phyloP scores from a whole-genome alignment of 2,888 invertebrate genomes.

The Tiphia femorata region DNA sequence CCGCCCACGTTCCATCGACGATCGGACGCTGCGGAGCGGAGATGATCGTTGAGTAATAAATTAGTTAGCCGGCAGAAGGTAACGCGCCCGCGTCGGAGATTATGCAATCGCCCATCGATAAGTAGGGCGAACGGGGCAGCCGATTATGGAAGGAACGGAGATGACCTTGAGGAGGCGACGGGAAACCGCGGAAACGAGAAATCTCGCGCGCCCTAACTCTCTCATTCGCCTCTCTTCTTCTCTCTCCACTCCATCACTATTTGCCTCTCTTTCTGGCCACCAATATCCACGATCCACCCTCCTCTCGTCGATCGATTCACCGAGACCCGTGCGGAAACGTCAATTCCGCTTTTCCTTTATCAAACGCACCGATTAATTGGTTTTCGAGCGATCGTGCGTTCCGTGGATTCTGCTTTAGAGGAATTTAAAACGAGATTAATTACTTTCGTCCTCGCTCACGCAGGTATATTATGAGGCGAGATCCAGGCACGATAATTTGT shows the following conservation, averaged over 20 bases:
- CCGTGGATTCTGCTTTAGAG: too few species aligned
- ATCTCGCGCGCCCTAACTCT: neutral
- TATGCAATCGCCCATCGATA: slow-evolving; percentile 48
- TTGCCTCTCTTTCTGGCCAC: too few species aligned
- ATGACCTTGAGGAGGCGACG: slow-evolving; percentile 34
- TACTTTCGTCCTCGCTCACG: too few species aligned
- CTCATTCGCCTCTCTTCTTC: neutral
- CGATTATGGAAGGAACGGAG: slow-evolving; percentile 39
- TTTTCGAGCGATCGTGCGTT: too few species aligned
- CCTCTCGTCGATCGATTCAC: too few species aligned
- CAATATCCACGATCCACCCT: too few species aligned
- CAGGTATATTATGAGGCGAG: too few species aligned
- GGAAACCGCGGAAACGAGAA: neutral
- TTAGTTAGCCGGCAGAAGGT: slow-evolving; percentile 61
- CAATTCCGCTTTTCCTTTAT: too few species aligned
- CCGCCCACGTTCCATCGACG: slow-evolving; percentile 43
- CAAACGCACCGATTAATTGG: too few species aligned
- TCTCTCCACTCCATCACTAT: neutral
- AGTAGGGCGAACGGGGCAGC: slow-evolving; percentile 37
- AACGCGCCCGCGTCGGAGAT: slow-evolving; percentile 52
- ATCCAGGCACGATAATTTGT: too few species aligned
- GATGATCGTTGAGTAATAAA: slow-evolving; percentile 67
- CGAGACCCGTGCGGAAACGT: too few species aligned
- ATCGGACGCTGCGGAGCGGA: slow-evolving; percentile 57
- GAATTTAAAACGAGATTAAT: too few species aligned